A percentile compares a stretch with the other conserved stretches of the same genome.
Evolutionary conservation across 2,113 vertebrate genomes (phyloP).

Genomic region (Copsychus sechellarum): DNA sequence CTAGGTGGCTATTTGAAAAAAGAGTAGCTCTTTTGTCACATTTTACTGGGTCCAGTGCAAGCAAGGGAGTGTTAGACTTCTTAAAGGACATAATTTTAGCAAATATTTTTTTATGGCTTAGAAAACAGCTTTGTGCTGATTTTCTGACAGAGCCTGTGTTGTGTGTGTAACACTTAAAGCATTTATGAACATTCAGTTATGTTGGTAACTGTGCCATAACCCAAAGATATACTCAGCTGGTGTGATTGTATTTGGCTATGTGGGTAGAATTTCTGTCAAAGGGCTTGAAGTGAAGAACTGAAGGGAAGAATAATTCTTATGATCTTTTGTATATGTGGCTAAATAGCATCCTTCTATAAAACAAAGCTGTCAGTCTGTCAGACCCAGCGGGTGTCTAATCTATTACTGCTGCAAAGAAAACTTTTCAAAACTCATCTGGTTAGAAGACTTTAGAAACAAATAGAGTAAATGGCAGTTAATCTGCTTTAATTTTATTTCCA

Average conservation of each 20-base stretch:
- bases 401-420: background rate
- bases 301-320: background rate
- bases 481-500: background rate
- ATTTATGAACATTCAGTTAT: background rate
- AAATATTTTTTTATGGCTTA: background rate
- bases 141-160: background rate
- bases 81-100: background rate
- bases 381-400: background rate
- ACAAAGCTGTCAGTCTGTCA: background rate
- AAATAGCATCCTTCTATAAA: background rate
- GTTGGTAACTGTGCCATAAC: background rate
- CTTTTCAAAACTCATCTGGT: background rate
- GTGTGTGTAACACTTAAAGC: background rate
- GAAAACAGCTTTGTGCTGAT: background rate
- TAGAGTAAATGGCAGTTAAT: background rate
- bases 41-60: background rate
- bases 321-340: background rate
- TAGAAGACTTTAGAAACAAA: background rate
- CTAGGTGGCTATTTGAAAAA: background rate
- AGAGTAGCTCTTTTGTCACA: background rate
- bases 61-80: background rate
- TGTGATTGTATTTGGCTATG: background rate
- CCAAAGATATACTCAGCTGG: background rate
- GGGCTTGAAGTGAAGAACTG: background rate
- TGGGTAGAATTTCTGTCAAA: background rate